phyloP scores from a whole-genome alignment of 2,888 invertebrate species.

The Choristoneura rosaceana region DNA sequence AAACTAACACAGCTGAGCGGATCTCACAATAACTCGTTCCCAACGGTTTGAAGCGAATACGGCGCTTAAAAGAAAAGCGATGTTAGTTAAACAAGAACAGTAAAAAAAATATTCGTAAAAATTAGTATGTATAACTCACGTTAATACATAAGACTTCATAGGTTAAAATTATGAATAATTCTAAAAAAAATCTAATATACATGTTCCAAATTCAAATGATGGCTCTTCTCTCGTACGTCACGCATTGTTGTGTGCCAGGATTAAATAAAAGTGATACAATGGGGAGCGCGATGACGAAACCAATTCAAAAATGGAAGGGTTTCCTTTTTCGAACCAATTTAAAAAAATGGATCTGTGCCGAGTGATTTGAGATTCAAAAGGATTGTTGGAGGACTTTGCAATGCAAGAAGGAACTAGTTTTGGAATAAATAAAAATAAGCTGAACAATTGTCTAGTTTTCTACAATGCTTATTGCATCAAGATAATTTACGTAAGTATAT shows the following conservation, averaged over 20 bases:
- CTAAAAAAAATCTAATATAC: constrained; percentile 6
- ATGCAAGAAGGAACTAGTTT: constrained; percentile 65
- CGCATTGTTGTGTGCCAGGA: constrained; percentile 56
- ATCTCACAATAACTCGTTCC: constrained; percentile 61
- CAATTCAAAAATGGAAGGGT: constrained; percentile 83
- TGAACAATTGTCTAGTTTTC: too few relatives aligned
- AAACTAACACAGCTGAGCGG: constrained; percentile 82
- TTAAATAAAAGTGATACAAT: constrained; percentile 68
- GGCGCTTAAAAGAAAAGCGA: constrained; percentile 48
- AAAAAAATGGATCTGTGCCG: constrained; percentile 79
- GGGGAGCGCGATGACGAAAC: constrained; percentile 81
- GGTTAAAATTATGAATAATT: not conserved
- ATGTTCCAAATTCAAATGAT: constrained; percentile 57
- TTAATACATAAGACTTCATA: not conserved
- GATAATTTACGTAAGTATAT: too few relatives aligned
- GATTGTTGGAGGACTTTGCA: constrained; percentile 73
- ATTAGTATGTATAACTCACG: not conserved
- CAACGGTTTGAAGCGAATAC: constrained; percentile 51
- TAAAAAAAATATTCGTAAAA: not conserved
- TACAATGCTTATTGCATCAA: too few relatives aligned
- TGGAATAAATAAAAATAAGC: too few relatives aligned
- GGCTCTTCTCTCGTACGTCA: constrained; percentile 53
- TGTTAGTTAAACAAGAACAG: constrained; percentile 1
- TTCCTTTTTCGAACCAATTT: constrained; percentile 82
- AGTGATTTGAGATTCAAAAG: constrained; percentile 80